Conservation (phyloP, 2,113 vertebrate species). For the Prionailurus bengalensis region DNA sequence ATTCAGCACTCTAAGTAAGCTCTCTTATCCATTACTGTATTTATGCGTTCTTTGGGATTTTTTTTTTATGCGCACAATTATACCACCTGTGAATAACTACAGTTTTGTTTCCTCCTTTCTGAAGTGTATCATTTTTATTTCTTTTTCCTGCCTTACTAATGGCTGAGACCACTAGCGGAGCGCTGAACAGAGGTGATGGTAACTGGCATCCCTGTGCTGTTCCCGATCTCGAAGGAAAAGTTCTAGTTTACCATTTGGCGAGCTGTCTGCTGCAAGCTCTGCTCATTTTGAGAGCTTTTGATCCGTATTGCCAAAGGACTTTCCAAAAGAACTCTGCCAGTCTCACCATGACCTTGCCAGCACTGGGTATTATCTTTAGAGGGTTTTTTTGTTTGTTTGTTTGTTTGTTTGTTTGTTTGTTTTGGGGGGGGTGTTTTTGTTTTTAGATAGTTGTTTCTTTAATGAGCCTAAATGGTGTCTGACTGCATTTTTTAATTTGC, state of each 20-base stretch:
- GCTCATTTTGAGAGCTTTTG: neutral
- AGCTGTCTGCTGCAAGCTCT: neutral
- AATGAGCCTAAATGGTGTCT: neutral
- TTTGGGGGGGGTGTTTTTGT: neutral
- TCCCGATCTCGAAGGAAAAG: neutral
- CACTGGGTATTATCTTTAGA: neutral
- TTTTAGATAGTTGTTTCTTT: neutral
- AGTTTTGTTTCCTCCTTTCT: neutral
- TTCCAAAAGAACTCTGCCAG: neutral
- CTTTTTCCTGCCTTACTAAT: constrained; percentile 16
- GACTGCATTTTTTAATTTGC: neutral
- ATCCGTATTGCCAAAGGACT: neutral
- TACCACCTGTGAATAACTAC: neutral
- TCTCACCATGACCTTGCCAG: neutral
- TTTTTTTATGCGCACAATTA: neutral
- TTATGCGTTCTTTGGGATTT: neutral
- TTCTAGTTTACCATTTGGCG: accelerated
- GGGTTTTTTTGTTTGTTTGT: neutral
- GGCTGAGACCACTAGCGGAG: neutral
- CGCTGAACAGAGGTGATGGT: accelerated
- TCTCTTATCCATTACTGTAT: neutral
- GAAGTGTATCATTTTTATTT: neutral
- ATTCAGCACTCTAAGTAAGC: too few relatives aligned
- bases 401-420: neutral
- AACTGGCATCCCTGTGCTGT: neutral